Percentiles rank a stretch among this genome's conserved stretches.
Conservation (phyloP, 2,113 vertebrate species). For the Xenus cinereus region DNA sequence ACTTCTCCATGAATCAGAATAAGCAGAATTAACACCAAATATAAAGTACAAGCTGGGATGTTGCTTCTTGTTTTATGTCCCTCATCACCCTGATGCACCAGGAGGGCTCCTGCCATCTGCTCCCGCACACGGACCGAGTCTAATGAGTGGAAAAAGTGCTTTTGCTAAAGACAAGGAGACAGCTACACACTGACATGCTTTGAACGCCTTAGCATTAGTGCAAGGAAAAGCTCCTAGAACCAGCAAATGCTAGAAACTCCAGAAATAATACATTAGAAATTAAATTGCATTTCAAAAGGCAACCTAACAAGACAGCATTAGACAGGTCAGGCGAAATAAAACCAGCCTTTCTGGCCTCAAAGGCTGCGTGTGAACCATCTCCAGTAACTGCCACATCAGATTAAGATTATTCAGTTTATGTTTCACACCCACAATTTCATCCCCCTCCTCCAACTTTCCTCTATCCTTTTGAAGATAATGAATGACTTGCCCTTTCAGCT, state of each 20-base stretch:
- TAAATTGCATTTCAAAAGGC: background rate
- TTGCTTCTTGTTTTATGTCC: background rate
- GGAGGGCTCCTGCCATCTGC: background rate
- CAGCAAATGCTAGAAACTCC: background rate
- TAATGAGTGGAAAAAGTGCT: background rate
- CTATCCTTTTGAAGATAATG: background rate
- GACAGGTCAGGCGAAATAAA: background rate
- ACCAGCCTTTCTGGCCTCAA: background rate
- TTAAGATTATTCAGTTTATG: background rate
- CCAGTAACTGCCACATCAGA: background rate
- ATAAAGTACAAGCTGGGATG: background rate
- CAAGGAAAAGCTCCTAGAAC: background rate
- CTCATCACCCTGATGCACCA: background rate
- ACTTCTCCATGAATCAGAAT: background rate
- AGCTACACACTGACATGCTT: background rate
- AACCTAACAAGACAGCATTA: background rate
- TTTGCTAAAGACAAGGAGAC: background rate
- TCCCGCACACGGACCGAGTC: fast-evolving
- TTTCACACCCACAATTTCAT: background rate
- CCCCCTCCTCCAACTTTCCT: background rate
- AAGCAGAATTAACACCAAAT: background rate
- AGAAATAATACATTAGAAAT: background rate
- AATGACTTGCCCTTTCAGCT: background rate
- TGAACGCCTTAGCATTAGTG: fast-evolving
- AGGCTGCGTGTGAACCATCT: background rate